Evolutionary conservation across 2,113 vertebrate species (phyloP), one percentile per base, ranked within the genome.

Genomic region (Piaya cayana): DNA sequence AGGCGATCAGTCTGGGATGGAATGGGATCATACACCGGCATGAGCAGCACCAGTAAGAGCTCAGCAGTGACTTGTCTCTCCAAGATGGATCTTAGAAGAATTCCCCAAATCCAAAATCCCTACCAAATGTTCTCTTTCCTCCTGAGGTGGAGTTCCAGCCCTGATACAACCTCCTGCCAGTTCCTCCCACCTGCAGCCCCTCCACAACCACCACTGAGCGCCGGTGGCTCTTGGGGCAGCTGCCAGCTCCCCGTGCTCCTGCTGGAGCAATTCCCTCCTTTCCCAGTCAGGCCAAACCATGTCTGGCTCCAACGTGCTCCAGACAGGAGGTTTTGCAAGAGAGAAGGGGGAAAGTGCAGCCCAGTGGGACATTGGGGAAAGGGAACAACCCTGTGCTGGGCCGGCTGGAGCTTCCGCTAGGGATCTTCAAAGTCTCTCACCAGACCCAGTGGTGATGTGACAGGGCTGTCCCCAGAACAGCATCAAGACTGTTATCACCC

Each of bases 31-130:
- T 27, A 36, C 0, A 0, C 15, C 29, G 55, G 60, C 43, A 59
- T 0, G 2, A 59, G 25, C 0, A 49, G 60, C 11, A 62, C 42
- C 2, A 39, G 1, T 2, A 4, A 1, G 34, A 91, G 64, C 60
- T 56, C 56, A 78, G 80, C 1, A 3, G 11, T 0, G 3, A 32
- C 22, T 86, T 18, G 60, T 30, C 56, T 29, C 53, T 55, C 68
- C 23, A 7, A n/a, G 36, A 39, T 8, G n/a, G 37, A 39, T 20
- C 27, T 39, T 9, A 19, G 43, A 64, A 30, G 39, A 75, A 53
- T 36, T 77, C 29, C 26, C 60, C 43, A 5, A 11, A 50, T 55
- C n/a, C 37, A 52, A 52, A 49, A 47, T 37, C 58, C 47, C 20
- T 27, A 12, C 26, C 70, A 32, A 36, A 72, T 67, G 25, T 86